Base-by-base conservation (phyloP, 2,888 invertebrate species). In the Tipula helvola region DNA sequence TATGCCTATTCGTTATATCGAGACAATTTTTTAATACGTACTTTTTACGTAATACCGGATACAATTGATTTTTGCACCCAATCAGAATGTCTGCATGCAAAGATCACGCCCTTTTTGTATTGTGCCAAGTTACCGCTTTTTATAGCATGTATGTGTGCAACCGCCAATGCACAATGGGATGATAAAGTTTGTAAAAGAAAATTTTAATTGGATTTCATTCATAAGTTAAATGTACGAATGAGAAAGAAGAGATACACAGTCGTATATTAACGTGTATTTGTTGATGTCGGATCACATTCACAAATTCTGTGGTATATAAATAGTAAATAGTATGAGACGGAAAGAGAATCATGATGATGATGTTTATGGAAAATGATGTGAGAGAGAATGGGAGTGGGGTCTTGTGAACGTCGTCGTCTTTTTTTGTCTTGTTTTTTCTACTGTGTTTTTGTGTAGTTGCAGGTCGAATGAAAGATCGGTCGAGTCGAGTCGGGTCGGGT, bases 401-500 rank as follows among this genome's bases (percentile, higher is more conserved):
- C 84, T 84, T 84, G 41, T 16, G 52, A 52, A 71, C 28, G 28
- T 71, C 71, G 71, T 71, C 28, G 28, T 28, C 71, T 28, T 71
- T 18, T 71, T 71, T 71, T 71, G 71, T 71, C 71, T 71, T 71
- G 2, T 28, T 71, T 71, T 71, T 18, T 71, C 71, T 71, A 71
- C 71, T 71, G 71, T 71, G 39, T 84, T 84, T 84, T 84, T 87
- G 87, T 87, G 91, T 90, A 91, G 91, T 91, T 91, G 91, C 91
- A 91, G 91, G 91, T 91, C 91, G 91, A 90, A 90, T 90, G 28
- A 28, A 28, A 90, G 91, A 42, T 85, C 85, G 85, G 85, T 85
- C 85, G 85, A 86, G 91, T 91, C 91, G 91, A 91, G 91, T 91
- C 91, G 91, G 91, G 91, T 92, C 91, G 91, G 91, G 91, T 92